Evolutionary conservation across 92 coral and sea anemone species (phyloP).

Genomic region (Parazoanthus darwini): DNA sequence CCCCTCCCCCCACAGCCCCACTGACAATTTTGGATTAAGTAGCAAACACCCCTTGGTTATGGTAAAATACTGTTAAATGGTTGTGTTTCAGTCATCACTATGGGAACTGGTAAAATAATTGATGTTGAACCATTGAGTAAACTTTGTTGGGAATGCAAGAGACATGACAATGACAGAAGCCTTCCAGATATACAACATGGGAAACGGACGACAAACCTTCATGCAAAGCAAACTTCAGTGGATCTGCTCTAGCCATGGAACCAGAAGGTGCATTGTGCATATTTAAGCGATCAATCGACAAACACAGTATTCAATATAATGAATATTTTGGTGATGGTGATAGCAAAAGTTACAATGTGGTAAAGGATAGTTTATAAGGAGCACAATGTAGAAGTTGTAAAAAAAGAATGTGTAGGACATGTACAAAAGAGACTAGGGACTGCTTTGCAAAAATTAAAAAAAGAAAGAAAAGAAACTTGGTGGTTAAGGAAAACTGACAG

Average conservation of each 20-base stretch:
- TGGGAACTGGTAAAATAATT: conserved; percentile 38
- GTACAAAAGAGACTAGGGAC: conserved; percentile 49
- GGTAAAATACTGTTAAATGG: conserved; percentile 8
- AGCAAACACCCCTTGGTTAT: too few species aligned
- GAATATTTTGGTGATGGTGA: conserved; percentile 53
- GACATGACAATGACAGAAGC: conserved; percentile 38
- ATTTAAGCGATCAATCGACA: conserved; percentile 41
- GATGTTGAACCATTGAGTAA: conserved; percentile 47
- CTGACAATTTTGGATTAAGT: too few species aligned
- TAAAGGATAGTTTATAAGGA: conserved; percentile 21
- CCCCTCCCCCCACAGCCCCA: too few species aligned
- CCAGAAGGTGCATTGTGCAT: conserved; percentile 48
- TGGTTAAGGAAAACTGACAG: conserved; percentile 42
- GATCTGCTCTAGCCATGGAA: conserved; percentile 58
- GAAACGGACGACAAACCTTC: conserved; percentile 37
- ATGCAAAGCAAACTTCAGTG: conserved; percentile 51
- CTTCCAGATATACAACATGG: conserved; percentile 38
- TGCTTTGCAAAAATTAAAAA: conserved; percentile 33
- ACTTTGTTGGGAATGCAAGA: conserved; percentile 41
- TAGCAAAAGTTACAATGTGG: conserved; percentile 46
- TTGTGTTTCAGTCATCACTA: conserved; percentile 29
- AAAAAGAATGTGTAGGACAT: conserved; percentile 48
- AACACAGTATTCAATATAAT: conserved; percentile 19
- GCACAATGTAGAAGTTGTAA: conserved; percentile 19
- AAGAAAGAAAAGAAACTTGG: conserved; percentile 23